phyloP scores from a whole-genome alignment of 2,888 invertebrate genomes.

The Dione juno region DNA sequence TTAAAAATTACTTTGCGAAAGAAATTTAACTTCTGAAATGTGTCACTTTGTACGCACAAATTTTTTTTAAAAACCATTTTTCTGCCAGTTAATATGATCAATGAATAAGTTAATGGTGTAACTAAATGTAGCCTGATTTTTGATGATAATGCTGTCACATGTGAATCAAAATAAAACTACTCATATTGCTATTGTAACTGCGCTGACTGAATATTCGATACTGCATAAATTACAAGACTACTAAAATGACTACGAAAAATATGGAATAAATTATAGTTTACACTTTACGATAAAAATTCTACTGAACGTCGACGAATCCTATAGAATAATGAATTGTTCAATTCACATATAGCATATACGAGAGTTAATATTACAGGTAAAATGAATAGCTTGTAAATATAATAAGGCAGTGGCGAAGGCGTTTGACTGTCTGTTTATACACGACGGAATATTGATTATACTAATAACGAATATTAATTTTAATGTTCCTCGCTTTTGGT shows the following conservation, averaged over 20 bases:
- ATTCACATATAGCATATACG: neutral
- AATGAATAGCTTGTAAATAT: too few relatives aligned
- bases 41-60: too few relatives aligned
- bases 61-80: too few relatives aligned
- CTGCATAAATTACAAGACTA: neutral
- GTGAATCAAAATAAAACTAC: neutral
- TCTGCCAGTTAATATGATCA: too few relatives aligned
- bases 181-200: neutral
- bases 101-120: neutral
- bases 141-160: neutral
- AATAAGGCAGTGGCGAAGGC: too few relatives aligned
- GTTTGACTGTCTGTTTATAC: too few relatives aligned
- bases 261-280: constrained; percentile 18
- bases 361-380: too few relatives aligned
- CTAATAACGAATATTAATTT: too few relatives aligned
- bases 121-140: neutral
- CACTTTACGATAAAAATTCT: neutral
- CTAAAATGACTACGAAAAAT: constrained; percentile 6
- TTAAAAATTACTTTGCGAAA: too few relatives aligned
- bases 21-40: too few relatives aligned
- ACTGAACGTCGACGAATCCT: neutral
- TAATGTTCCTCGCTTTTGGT: too few relatives aligned
- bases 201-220: constrained; percentile 1
- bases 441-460: too few relatives aligned
- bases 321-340: neutral